Evolutionary conservation across 1,140 invertebrate genomes (phyloP), one percentile per base, ranked within the genome.

Genomic region (Leptopilina clavipes): DNA sequence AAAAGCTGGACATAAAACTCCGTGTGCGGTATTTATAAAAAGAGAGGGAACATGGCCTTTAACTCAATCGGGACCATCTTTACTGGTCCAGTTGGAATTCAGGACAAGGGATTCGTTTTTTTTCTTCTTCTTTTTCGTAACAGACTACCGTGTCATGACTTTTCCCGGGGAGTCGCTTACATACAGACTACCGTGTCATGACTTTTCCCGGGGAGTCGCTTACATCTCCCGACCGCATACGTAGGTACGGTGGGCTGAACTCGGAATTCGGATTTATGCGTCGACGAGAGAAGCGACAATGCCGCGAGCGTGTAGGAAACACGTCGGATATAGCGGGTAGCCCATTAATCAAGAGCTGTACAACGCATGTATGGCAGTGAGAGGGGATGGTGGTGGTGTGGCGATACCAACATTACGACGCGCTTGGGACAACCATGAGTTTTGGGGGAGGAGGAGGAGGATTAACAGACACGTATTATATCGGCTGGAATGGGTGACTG

Each of bases 271-370:
- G 71, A 82, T 82, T 82, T 80, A 82, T 82, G 75, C 71, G 52
- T 73, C 48, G 18, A 40, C 25, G 14, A 11, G 18, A 59, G 54
- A 18, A 71, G 25, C 52, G 70, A 77, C 18, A 72, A 76, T 52
- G 73, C 40, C 48, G 43, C 52, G 43, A 31, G 25, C 59, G 54
- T 59, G 54, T 43, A 56, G 54, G 25, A 22, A 73, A 73, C 45
- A 78, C 72, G 76, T 52, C 70, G 79, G 78, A 83, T 79, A 81
- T 81, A 71, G 75, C 78, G 77, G 45, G 78, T 65, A 71, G 73
- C 77, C 76, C 81, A 79, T 84, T 82, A 81, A 84, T 84, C 81
- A 82, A 40, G 82, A 81, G 79, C 59, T 76, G 37, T 78, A 81
- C 81, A 77, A 65, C 43, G 25, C 31, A 59, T 18, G 73, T 40